Evolutionary conservation across 2,888 invertebrate species (phyloP), one percentile per base, ranked within the genome.

Genomic region (Lithophane socia): DNA sequence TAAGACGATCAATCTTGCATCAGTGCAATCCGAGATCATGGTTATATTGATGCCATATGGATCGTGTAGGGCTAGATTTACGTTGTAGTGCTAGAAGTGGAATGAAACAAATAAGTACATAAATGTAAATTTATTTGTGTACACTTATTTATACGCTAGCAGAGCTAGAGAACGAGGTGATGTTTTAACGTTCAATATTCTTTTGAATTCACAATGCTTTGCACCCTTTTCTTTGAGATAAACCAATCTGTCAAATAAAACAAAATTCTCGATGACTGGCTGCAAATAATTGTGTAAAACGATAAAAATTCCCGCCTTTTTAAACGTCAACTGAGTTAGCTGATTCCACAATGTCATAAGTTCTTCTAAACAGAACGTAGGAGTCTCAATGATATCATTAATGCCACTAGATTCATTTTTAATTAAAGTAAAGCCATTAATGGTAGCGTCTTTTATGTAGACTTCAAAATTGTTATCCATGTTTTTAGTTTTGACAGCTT

Each of bases 81-180:
- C 9, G 67, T 29, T 29, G 49, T 29, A 37, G 3, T 13, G 9
- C 3, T 37, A 21, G 10, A 58, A n/a, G 52, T 18, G 2, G 18
- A 44, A 63, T 68, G 47, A 68, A 74, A 64, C 24, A 29, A 63
- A 21, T 54, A 37, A 37, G 37, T 37, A 16, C 9, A 12, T 68
- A 10, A 18, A 68, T 18, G 47, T 18, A 10, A 24, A n/a, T 68
- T 9, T 66, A 10, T 37, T 37, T 37, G 37, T 21, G 24, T 8
- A 92, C 52, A 56, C 70, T 91, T 92, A 92, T 93, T 97, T 97
- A 88, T 92, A 92, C 75, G 97, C 97, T 84, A 97, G 90, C 82
- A 98, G 92, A 56, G 97, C 98, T 86, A 97, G 95, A 92, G 98
- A 98, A 88, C 98, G 96, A 0, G 98, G 98, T n/a, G 98, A 98